Conservation (phyloP, 2,888 invertebrate species). For the Pristionchus maxplancki region DNA sequence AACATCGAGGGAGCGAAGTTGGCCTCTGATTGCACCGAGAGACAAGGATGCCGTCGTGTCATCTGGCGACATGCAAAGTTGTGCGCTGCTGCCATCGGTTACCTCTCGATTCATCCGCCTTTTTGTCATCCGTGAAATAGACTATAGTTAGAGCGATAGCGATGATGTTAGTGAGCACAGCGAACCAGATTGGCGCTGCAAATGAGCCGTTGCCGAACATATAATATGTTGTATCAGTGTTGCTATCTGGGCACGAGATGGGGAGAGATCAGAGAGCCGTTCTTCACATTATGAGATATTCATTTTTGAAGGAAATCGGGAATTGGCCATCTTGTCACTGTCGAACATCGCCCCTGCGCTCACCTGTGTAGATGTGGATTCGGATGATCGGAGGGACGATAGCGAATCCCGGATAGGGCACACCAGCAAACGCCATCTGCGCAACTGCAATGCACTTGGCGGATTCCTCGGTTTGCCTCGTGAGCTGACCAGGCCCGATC, state of each 20-base stretch:
- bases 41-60: background rate
- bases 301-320: background rate
- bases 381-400: background rate
- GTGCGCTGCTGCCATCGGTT: too few species aligned
- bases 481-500: background rate
- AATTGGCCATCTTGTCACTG: background rate
- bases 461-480: background rate
- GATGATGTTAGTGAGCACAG: background rate
- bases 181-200: conserved; percentile 25
- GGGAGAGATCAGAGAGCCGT: too few species aligned
- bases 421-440: background rate
- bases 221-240: too few species aligned
- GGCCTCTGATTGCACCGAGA: background rate
- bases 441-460: background rate
- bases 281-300: too few species aligned
- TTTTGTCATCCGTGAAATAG: background rate
- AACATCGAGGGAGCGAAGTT: background rate
- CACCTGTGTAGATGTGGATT: conserved; percentile 18
- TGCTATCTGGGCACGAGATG: too few species aligned
- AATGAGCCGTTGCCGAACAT: background rate
- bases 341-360: too few species aligned
- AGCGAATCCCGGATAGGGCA: background rate
- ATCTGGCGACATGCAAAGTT: background rate
- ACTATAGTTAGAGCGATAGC: background rate
- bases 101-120: background rate